phyloP scores from a whole-genome alignment of 2,888 invertebrate species.

The Drosophila algonquin region DNA sequence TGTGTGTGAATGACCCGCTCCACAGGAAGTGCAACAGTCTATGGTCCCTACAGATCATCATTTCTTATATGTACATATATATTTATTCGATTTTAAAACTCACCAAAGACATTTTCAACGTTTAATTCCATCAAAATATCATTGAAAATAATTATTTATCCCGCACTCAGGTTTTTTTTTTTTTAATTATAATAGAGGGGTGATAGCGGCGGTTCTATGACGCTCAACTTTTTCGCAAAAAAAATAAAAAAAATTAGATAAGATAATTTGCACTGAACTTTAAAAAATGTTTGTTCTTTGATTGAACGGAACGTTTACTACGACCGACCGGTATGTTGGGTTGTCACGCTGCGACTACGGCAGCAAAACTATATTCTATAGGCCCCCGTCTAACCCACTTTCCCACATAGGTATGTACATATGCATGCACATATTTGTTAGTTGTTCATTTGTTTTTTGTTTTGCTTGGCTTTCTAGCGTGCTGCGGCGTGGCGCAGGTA shows the following conservation, averaged over 20 bases:
- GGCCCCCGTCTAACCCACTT: conserved; percentile 55
- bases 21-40: background rate
- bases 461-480: conserved; percentile 62
- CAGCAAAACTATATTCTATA: conserved; percentile 35
- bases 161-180: background rate
- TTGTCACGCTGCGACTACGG: conserved; percentile 53
- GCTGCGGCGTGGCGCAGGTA: conserved; percentile 7
- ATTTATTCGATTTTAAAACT: conserved; percentile 37
- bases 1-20: background rate
- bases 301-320: background rate
- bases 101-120: conserved; percentile 53
- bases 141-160: conserved; percentile 3
- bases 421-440: conserved; percentile 16
- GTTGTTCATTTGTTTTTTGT: conserved; percentile 34
- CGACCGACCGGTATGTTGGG: conserved; percentile 49
- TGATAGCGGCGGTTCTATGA: background rate
- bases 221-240: background rate
- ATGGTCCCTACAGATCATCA: background rate
- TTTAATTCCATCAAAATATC: conserved; percentile 32
- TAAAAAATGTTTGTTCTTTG: background rate
- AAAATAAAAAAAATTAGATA: conserved; percentile 8
- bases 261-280: conserved; percentile 20
- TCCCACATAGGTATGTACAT: conserved; percentile 40
- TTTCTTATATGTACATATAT: background rate
- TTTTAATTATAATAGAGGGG: no score